Evolutionary conservation across 2,888 invertebrate species (phyloP), one percentile per base, ranked within the genome.

Genomic region (Leptopilina syphax): DNA sequence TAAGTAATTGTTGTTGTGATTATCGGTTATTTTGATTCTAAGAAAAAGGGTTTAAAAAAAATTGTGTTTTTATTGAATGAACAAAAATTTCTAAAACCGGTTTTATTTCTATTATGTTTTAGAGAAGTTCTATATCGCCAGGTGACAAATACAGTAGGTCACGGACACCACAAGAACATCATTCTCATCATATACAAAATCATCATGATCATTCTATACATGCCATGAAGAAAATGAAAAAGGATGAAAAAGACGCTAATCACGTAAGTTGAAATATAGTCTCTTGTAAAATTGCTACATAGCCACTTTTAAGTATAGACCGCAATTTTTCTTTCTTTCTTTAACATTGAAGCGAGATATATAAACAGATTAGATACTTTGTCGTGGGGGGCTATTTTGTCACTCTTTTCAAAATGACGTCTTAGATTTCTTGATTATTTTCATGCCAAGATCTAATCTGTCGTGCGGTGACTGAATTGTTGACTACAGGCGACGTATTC

Each of bases 51-150:
- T 34, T 44, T 44, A 24, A 63, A 63, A 18, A 63, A 63, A 63
- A 8, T 60, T n/a, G 1, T 18, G 4, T n/a, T 60, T 1, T 50
- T n/a, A 7, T 7, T 6, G n/a, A 60, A 60, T n/a, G 12, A 60
- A 60, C 3, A 60, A 18, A 60, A 60, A 18, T 60, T 24, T 24
- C 34, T 63, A 77, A 77, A 65, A 27, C 34, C 60, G 70, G 34
- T 34, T 34, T 50, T 65, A 47, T 80, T 76, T 77, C 65, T 82
- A 76, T 81, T 84, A 85, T 83, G 67, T 93, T 93, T 82, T 94
- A 97, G 96, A 94, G 96, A 91, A 96, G 96, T 93, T 96, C 96
- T 88, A 96, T 97, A 93, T 97, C 97, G 83, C 97, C 97, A 50
- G 96, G 95, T 81, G 96, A 97, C 92, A 97, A 97, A 92, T 97